Evolutionary conservation across 2,797 vertebrate genomes (phyloP).

Genomic region (Chrosomus eos): DNA sequence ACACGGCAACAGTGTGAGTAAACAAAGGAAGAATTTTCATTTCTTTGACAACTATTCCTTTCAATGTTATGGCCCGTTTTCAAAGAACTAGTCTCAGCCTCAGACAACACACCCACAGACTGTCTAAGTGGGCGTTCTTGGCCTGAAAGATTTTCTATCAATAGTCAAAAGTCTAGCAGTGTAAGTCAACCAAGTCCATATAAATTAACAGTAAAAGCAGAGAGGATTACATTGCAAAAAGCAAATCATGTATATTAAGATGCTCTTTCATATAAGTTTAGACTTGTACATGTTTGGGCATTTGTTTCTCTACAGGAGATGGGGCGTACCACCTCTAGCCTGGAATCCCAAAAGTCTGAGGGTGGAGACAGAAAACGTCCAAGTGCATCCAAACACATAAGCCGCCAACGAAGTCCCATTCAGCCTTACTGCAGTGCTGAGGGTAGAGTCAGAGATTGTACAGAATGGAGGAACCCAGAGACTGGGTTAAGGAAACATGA

Average conservation of each 20-base stretch:
- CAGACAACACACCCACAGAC: not conserved
- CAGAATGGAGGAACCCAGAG: conserved; percentile 19
- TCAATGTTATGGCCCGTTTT: not conserved
- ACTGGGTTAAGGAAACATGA: conserved; percentile 33
- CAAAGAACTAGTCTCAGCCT: conserved; percentile 9
- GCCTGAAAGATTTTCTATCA: not conserved
- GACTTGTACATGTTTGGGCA: not conserved
- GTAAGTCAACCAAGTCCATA: not conserved
- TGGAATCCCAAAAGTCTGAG: conserved; percentile 52
- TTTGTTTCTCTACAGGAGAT: conserved; percentile 52
- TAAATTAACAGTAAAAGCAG: not conserved
- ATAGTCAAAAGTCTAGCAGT: not conserved
- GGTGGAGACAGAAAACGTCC: conserved; percentile 42
- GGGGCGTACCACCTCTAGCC: conserved; percentile 20
- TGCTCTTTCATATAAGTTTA: not conserved
- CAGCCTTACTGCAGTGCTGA: conserved; percentile 12
- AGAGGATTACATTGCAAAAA: not conserved
- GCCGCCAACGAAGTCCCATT: conserved; percentile 58
- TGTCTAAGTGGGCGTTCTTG: not conserved
- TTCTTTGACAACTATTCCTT: not conserved
- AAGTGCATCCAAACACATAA: conserved; percentile 38
- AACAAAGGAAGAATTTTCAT: not conserved
- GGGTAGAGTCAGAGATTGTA: conserved; percentile 3
- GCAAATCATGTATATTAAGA: not conserved
- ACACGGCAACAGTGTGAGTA: conserved; percentile 71